Percentiles rank a stretch among this genome's conserved stretches.
Conservation (phyloP, 2,113 vertebrate genomes). For the Cynoglossus semilaevis region DNA sequence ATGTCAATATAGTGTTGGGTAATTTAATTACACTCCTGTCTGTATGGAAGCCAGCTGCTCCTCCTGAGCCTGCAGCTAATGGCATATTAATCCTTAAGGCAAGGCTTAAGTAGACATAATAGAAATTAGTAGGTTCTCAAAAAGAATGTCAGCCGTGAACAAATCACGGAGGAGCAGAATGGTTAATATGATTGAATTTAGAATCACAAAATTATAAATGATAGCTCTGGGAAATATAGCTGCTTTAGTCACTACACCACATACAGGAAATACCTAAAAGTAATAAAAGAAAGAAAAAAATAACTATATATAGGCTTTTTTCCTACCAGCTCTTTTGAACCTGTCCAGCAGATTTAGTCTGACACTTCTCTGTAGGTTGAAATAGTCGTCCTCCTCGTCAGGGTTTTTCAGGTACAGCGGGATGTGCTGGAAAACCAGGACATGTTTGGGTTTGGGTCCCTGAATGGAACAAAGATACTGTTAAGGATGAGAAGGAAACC, state of each 20-base stretch:
- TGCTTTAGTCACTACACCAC: not conserved
- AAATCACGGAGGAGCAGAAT: too few species aligned
- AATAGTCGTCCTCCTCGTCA: slow-evolving; percentile 88
- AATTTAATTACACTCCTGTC: slow-evolving; percentile 52
- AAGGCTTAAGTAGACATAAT: slow-evolving; percentile 27
- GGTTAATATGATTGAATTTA: too few species aligned
- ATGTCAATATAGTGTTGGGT: slow-evolving; percentile 33
- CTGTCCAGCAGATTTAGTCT: slow-evolving; percentile 82
- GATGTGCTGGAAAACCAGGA: slow-evolving; percentile 94
- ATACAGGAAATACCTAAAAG: too few species aligned
- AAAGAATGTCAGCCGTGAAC: slow-evolving; percentile 14
- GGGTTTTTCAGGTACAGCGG: slow-evolving; percentile 83
- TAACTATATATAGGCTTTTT: not conserved
- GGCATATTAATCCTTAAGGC: slow-evolving; percentile 49
- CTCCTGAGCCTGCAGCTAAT: slow-evolving; percentile 40
- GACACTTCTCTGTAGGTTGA: slow-evolving; percentile 82
- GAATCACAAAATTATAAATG: not conserved
- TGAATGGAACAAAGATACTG: slow-evolving; percentile 3
- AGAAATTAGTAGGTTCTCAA: slow-evolving; percentile 36
- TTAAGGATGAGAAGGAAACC: not conserved
- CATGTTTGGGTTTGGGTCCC: slow-evolving; percentile 74
- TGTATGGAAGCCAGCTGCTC: slow-evolving; percentile 23
- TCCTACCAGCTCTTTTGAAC: slow-evolving; percentile 85
- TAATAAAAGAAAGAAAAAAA: too few species aligned
- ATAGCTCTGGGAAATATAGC: not conserved